phyloP scores from a whole-genome alignment of 2,113 vertebrate genomes.

The Myotis davidii region DNA sequence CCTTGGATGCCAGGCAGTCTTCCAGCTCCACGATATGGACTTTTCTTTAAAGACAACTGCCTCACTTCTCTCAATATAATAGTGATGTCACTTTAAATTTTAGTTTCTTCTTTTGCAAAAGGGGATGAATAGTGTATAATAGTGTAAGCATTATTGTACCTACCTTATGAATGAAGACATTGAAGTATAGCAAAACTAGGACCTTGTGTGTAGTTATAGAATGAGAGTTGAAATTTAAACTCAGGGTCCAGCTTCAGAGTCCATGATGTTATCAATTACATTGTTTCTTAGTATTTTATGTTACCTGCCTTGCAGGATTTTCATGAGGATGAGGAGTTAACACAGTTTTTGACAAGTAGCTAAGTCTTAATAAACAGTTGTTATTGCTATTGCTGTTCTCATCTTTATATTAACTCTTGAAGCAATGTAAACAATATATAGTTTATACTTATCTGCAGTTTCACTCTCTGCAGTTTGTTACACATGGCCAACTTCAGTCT shows the following conservation, averaged over 20 bases:
- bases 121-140: not conserved
- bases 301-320: not conserved
- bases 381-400: not conserved
- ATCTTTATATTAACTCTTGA: not conserved
- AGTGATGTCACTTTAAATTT: not conserved
- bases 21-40: not conserved
- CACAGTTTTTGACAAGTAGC: not conserved
- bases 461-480: not conserved
- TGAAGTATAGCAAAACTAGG: not conserved
- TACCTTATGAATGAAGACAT: not conserved
- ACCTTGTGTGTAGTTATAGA: not conserved
- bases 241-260: not conserved
- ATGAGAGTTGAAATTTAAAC: not conserved
- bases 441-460: not conserved
- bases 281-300: not conserved
- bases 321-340: not conserved
- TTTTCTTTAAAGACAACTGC: not conserved
- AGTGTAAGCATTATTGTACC: not conserved
- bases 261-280: not conserved
- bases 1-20: fast-evolving
- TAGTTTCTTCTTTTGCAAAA: not conserved
- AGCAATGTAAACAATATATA: not conserved
- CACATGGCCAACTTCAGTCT: not conserved
- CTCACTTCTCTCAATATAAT: not conserved
- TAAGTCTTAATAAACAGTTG: not conserved